Conservation (phyloP, 2,888 invertebrate species). For the Lamellibrachia columna region DNA sequence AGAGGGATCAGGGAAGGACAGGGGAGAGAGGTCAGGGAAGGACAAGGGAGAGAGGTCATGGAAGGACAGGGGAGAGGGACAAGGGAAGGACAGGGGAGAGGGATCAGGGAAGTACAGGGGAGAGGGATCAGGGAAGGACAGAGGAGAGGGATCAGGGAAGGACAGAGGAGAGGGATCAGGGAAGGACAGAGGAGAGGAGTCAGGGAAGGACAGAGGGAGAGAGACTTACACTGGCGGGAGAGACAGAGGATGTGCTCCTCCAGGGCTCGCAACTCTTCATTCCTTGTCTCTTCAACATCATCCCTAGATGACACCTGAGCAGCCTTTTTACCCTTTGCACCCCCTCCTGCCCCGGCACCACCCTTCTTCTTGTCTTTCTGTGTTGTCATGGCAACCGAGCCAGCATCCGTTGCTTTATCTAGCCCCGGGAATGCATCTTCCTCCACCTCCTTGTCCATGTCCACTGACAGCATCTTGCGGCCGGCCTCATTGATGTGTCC, state of each 20-base stretch:
- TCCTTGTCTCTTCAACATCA: slow-evolving; percentile 48
- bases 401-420: slow-evolving; percentile 34
- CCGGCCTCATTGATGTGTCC: slow-evolving; percentile 59
- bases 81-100: too few relatives aligned
- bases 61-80: too few relatives aligned
- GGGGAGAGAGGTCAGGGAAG: too few relatives aligned
- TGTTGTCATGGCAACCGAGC: slow-evolving; percentile 43
- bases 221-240: slow-evolving; percentile 54
- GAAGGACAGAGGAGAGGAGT: background rate
- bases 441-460: slow-evolving; percentile 34
- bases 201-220: background rate
- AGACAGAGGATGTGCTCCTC: slow-evolving; percentile 62
- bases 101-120: too few relatives aligned
- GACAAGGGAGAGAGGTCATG: too few relatives aligned
- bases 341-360: slow-evolving; percentile 9
- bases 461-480: slow-evolving; percentile 51
- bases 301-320: slow-evolving; percentile 37
- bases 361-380: slow-evolving; percentile 49
- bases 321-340: slow-evolving; percentile 33
- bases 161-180: too few relatives aligned
- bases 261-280: slow-evolving; percentile 62
- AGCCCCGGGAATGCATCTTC: slow-evolving; percentile 17
- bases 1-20: background rate
- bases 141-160: too few relatives aligned
- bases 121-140: too few relatives aligned